These are phyloP conservation scores for Endomychus coccineus DNA, from an alignment of 2,888 invertebrate species.

Conservation along the genomic window DNA sequence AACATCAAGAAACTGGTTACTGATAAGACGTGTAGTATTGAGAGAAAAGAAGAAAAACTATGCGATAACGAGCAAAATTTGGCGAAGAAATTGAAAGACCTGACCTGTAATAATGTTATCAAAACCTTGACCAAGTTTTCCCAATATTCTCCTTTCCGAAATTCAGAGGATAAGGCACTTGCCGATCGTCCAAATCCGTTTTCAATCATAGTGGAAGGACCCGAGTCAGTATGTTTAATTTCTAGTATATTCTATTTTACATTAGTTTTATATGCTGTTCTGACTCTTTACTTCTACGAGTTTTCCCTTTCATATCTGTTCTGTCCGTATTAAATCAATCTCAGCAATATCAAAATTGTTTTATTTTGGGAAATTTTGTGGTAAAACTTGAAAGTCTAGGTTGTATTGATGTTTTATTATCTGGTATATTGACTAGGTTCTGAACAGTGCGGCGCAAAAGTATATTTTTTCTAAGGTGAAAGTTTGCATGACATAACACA, in stretches of 20 bases:
- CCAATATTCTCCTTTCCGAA: constrained; percentile 26
- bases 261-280: constrained; percentile 11
- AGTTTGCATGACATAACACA: too few relatives aligned
- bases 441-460: too few relatives aligned
- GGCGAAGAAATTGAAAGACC: constrained; percentile 12
- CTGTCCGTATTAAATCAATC: constrained; percentile 29
- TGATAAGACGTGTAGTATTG: constrained; percentile 1
- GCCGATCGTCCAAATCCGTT: constrained; percentile 30
- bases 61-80: constrained; percentile 11
- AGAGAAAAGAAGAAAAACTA: not conserved
- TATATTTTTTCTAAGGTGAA: too few relatives aligned
- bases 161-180: constrained; percentile 9
- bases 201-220: constrained; percentile 35
- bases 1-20: constrained; percentile 5
- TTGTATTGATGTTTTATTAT: too few relatives aligned
- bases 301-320: constrained; percentile 23
- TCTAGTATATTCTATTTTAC: constrained; percentile 2
- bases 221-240: constrained; percentile 33
- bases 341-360: too few relatives aligned
- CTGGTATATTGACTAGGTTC: too few relatives aligned
- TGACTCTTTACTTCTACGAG: constrained; percentile 22
- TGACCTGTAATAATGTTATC: constrained; percentile 21
- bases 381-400: too few relatives aligned
- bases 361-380: too few relatives aligned
- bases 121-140: constrained; percentile 26